Percentiles rank a stretch among this genome's conserved stretches.
These are phyloP conservation scores for Tolypeutes matacus DNA, from an alignment of 2,797 vertebrate species.

Conservation along the genomic window DNA sequence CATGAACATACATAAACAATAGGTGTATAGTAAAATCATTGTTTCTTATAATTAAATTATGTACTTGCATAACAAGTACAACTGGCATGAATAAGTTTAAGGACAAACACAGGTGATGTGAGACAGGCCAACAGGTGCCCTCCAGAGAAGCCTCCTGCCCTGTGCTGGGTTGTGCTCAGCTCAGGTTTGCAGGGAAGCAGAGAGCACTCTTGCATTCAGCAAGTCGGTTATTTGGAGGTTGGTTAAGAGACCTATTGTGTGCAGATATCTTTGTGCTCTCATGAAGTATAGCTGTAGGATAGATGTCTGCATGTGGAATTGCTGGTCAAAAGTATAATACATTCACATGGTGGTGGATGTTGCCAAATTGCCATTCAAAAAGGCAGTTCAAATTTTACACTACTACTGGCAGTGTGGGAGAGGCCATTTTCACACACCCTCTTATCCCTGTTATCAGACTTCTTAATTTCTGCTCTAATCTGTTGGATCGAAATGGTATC, in stretches of 20 bases:
- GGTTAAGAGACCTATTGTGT: no score
- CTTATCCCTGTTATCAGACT: not conserved
- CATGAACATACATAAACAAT: no score
- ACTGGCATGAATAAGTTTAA: not conserved
- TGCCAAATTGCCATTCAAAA: not conserved
- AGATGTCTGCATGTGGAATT: rapidly evolving
- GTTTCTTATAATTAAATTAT: not conserved
- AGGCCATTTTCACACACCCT: no score
- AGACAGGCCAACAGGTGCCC: not conserved
- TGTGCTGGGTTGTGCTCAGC: rapidly evolving
- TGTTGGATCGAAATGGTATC: rapidly evolving
- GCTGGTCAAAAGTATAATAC: not conserved
- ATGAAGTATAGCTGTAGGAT: not conserved
- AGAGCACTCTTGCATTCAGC: rapidly evolving
- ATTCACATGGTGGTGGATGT: rapidly evolving
- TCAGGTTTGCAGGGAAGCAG: not conserved
- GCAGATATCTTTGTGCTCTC: rapidly evolving
- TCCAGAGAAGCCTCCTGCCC: not conserved
- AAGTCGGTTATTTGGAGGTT: rapidly evolving
- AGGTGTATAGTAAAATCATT: no score
- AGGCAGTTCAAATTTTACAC: rapidly evolving
- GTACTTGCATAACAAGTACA: no score
- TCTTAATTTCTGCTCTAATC: not conserved
- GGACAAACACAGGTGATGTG: rapidly evolving
- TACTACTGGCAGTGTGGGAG: rapidly evolving